Evolutionary conservation across 2,888 invertebrate species (phyloP), one percentile per base, ranked within the genome.

Genomic region (Andrena fulva): DNA sequence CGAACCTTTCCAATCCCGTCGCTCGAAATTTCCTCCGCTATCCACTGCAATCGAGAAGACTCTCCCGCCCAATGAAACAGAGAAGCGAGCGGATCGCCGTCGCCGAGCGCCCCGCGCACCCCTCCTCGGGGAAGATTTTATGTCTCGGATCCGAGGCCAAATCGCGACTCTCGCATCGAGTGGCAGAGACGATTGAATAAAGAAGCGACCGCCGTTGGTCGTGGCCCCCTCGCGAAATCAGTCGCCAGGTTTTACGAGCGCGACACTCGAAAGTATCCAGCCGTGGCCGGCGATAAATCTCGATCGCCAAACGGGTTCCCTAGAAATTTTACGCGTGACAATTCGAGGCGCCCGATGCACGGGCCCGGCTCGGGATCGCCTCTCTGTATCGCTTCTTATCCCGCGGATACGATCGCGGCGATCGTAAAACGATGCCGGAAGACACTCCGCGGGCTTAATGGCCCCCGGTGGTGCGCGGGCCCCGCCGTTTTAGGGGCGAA

Each of bases 241-340:
- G 12, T 10, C 60, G n/a, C 12, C 35, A 31, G 29, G 33, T 76
- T 79, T 79, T 79, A 79, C 63, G 68, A 48, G 8, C 16, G 60
- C 42, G 20, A 12, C 24, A 27, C n/a, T 33, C 48, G 68, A 78
- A 79, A 77, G 62, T 68, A 69, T 56, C 69, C 69, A 33, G 54
- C 62, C 42, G 42, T 42, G 56, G 10, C 68, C 5, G 10, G 7
- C 69, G 29, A 69, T 69, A 69, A 77, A 77, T 69, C 62, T 27
- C 62, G 33, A 2, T 50, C 48, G 70, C 31, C 70, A 20, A n/a
- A 27, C 48, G 54, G 33, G 69, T 70, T 79, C 50, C 20, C 16
- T 77, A 69, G 77, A 77, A 77, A 69, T 79, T 79, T 69, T 77
- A 79, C 50, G 56, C 63, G 4, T 63, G 77, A 77, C 69, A 29